Evolutionary conservation across 1,140 invertebrate species (phyloP).

Genomic region (Brachionus paranguensis): DNA sequence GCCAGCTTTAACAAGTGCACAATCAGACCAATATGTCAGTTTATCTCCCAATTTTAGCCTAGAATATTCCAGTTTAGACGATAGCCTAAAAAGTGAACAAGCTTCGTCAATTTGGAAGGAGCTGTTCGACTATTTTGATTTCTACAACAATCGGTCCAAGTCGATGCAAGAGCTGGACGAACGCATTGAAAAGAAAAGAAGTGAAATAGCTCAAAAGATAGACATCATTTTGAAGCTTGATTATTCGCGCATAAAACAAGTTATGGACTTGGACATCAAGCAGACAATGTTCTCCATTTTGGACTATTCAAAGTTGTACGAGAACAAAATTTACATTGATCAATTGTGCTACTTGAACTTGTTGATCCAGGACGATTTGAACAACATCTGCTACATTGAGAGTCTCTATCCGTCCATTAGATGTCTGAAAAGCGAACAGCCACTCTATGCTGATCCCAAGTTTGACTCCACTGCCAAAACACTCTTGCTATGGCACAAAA

Average conservation of each 20-base stretch:
- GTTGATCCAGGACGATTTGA: conserved; percentile 2
- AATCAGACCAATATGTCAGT: too few species aligned
- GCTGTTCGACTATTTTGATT: conserved; percentile 29
- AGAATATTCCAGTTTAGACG: too few species aligned
- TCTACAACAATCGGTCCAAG: background rate
- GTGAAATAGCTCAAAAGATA: conserved; percentile 3
- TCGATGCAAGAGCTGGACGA: background rate
- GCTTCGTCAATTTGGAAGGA: conserved; percentile 8
- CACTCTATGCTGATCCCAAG: background rate
- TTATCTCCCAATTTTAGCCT: too few species aligned
- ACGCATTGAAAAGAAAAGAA: background rate
- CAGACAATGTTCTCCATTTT: background rate
- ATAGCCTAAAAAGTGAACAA: too few species aligned
- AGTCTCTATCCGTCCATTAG: conserved; percentile 25
- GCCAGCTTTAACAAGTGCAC: background rate
- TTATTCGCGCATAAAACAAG: background rate
- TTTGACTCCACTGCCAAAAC: conserved; percentile 29
- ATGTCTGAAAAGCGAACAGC: background rate
- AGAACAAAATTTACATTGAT: conserved; percentile 18
- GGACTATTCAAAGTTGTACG: conserved; percentile 14
- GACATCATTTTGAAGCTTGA: background rate
- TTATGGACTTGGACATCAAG: background rate
- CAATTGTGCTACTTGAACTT: background rate
- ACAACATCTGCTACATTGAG: conserved; percentile 10
- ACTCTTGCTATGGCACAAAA: conserved; percentile 18